Percentiles rank a stretch among this genome's conserved stretches.
These are phyloP conservation scores for Smutsia gigantea DNA, from an alignment of 2,797 vertebrate species.

Conservation along the genomic window DNA sequence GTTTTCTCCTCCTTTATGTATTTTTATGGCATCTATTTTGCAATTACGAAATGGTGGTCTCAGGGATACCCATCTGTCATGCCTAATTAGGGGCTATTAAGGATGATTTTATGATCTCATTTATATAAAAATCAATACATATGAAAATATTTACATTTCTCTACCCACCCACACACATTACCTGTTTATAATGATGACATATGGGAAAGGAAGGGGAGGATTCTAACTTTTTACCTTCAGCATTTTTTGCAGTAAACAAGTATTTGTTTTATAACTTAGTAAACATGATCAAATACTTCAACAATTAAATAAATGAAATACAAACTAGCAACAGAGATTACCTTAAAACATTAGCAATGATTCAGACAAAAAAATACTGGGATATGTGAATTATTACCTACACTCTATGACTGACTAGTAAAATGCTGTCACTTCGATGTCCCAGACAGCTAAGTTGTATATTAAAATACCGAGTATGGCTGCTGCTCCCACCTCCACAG, in stretches of 20 bases:
- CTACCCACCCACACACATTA: background rate
- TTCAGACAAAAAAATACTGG: background rate
- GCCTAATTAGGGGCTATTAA: constrained; percentile 73
- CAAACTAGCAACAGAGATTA: background rate
- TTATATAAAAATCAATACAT: background rate
- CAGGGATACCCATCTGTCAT: constrained; percentile 72
- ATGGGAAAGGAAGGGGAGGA: background rate
- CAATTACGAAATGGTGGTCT: constrained; percentile 67
- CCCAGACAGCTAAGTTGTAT: background rate
- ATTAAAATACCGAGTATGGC: background rate
- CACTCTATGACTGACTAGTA: background rate
- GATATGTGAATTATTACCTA: background rate
- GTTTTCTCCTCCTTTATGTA: constrained; percentile 48
- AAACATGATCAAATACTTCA: background rate
- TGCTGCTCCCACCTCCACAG: background rate
- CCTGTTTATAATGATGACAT: background rate
- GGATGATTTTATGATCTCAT: background rate
- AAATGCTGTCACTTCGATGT: background rate
- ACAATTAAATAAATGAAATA: background rate
- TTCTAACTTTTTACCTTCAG: background rate
- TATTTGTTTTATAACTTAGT: background rate
- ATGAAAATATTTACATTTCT: background rate
- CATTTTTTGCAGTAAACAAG: background rate
- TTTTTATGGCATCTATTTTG: constrained; percentile 68
- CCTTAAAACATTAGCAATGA: background rate